These are phyloP conservation scores for Pharmacophagus antenor DNA, from an alignment of 2,888 invertebrate species.

Conservation along the genomic window DNA sequence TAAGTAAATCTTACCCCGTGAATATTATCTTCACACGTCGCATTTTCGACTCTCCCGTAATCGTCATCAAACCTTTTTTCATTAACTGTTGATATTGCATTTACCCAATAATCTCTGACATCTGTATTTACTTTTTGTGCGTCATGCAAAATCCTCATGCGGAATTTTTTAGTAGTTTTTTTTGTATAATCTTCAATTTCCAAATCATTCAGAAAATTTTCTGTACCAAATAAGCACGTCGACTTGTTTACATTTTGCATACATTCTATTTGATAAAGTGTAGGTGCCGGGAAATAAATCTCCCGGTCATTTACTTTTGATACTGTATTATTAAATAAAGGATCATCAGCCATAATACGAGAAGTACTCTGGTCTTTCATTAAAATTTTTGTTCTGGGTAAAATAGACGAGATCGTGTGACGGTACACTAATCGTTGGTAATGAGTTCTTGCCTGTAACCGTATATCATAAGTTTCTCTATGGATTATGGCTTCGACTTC, in stretches of 20 bases:
- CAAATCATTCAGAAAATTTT: conserved; percentile 13
- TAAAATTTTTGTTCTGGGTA: conserved; percentile 50
- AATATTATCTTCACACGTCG: conserved; percentile 61
- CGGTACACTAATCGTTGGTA: conserved; percentile 63
- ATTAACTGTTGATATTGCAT: conserved; percentile 52
- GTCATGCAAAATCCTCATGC: conserved; percentile 59
- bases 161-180: conserved; percentile 42
- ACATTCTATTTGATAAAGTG: conserved; percentile 70
- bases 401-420: conserved; percentile 61
- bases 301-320: conserved; percentile 76
- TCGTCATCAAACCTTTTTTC: conserved; percentile 49
- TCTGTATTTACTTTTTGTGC: conserved; percentile 48
- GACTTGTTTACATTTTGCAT: conserved; percentile 57
- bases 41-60: conserved; percentile 51
- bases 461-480: conserved; percentile 79
- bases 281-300: conserved; percentile 83
- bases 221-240: conserved; percentile 55
- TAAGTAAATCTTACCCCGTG: conserved; percentile 44
- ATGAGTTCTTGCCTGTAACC: conserved; percentile 63
- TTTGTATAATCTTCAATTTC: conserved; percentile 9
- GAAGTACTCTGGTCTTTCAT: conserved; percentile 76
- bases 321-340: conserved; percentile 79
- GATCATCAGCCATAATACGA: conserved; percentile 79
- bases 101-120: conserved; percentile 57
- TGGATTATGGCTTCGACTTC: conserved; percentile 70